Evolutionary conservation across 2,888 invertebrate species (phyloP).

Genomic region (Chrysolina oricalcia): DNA sequence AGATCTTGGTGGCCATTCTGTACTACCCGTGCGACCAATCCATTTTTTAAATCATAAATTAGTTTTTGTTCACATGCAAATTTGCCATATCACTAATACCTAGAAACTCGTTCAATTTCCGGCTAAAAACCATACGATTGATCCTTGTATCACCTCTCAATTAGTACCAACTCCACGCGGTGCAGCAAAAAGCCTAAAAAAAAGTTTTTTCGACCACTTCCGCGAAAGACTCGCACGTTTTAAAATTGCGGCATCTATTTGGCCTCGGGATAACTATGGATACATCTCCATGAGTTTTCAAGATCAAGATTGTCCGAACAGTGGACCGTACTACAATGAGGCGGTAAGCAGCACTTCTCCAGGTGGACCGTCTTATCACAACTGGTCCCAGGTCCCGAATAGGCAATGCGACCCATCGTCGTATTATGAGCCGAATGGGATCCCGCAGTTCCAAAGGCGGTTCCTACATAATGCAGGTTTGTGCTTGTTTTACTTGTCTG

Average conservation of each 20-base stretch:
- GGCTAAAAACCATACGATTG: too few species aligned
- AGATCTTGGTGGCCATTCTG: too few species aligned
- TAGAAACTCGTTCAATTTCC: too few species aligned
- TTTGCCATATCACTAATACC: too few species aligned
- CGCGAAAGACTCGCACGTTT: conserved; percentile 25
- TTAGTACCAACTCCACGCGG: background rate
- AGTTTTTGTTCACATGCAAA: too few species aligned
- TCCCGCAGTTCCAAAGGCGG: conserved; percentile 32
- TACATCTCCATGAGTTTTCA: conserved; percentile 74
- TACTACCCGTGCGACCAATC: too few species aligned
- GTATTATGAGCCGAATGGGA: conserved; percentile 35
- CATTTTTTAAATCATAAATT: too few species aligned
- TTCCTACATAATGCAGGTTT: conserved; percentile 42
- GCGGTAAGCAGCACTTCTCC: conserved; percentile 37
- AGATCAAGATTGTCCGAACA: conserved; percentile 47
- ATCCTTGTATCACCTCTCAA: background rate
- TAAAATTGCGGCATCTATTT: conserved; percentile 69
- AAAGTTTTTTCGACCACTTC: background rate
- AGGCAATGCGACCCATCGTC: conserved; percentile 31
- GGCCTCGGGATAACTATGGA: conserved; percentile 75
- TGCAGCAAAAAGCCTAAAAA: conserved; percentile 13
- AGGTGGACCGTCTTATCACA: conserved; percentile 43
- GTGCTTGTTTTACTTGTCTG: conserved; percentile 1
- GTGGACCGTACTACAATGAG: conserved; percentile 55
- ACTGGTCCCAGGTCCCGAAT: conserved; percentile 28